Evolutionary conservation across 2,113 vertebrate genomes (phyloP), one percentile per base, ranked within the genome.

Genomic region (Lophura nycthemera): DNA sequence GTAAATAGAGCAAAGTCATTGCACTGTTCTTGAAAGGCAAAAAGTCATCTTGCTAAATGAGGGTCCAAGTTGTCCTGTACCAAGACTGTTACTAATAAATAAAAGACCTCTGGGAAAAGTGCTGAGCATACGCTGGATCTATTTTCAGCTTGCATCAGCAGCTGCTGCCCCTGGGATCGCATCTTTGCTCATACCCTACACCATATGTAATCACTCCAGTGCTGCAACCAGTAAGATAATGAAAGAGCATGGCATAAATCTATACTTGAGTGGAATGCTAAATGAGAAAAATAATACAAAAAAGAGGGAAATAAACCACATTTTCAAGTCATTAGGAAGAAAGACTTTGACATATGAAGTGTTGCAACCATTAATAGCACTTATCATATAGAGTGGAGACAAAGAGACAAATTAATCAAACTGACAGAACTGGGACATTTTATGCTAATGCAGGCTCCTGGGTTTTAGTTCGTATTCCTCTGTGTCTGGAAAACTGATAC

Each of bases 71-170:
- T 97, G 98, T 97, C 97, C 97, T 97, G 97, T 97, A 97, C 96
- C 85, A 96, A 95, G 97, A 96, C 96, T 97, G 97, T 86, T 98
- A 96, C 98, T 98, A 98, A 98, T 98, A 98, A 99, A 99, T 98
- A 98, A 98, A 97, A 97, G 97, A 98, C 97, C 98, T 97, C 97
- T 98, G 98, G 98, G 98, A 98, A 99, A 99, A 98, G 97, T 98
- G 98, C 99, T 99, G 98, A 99, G 98, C 97, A 86, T 96, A 98
- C 94, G 93, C 98, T 98, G 98, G 98, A 98, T 99, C 98, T 98
- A 98, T 99, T 99, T 99, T 98, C 98, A 99, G 99, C 98, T 98
- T 98, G 98, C 98, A 98, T 99, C 99, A 99, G 98, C 99, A 99
- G 99, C 98, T 98, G 98, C 98, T 98, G 98, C 98, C 98, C 98